Base-by-base conservation (phyloP, 1,140 invertebrate species). In the Drosophila nigrodunni region DNA sequence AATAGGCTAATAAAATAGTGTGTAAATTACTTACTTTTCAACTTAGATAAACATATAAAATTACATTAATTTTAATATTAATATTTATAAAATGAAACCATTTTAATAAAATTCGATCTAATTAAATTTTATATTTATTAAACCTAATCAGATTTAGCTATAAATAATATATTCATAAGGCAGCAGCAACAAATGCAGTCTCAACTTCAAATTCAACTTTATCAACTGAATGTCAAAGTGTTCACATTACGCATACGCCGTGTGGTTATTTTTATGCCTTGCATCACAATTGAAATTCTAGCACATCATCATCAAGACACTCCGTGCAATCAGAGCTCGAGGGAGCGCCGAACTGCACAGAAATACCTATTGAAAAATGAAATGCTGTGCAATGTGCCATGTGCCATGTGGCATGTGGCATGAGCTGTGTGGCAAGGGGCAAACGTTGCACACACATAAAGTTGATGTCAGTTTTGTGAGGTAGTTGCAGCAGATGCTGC, bases 351-450 rank as follows among this genome's bases (percentile, higher is more conserved):
- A 74, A 82, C 54, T 55, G 18, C 37, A 58, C 55, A 44, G 62
- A 74, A 82, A 62, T 55, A 43, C 37, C 66, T 70, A 82, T 78
- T 81, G 73, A 74, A 74, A 71, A 77, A 72, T 60, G 61, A 64
- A 82, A 65, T 60, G 79, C 25, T 62, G 59, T 54, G 59, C 10
- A 37, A 30, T 37, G 52, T 46, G 43, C 43, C 10, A 46, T 15
- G 43, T 46, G 43, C 9, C 10, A 46, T 15, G 43, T 21, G 46
- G 25, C 25, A 15, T 15, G 15, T 15, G 15, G 15, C 15, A 15
- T 15, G 15, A 15, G 15, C 15, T 15, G 15, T 15, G 15, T 15
- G 46, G 25, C 25, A 7, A 18, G 15, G 13, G 46, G 46, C 46
- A 62, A 60, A 55, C 13, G 30, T 9, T 35, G 52, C 25, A 65